phyloP scores from a whole-genome alignment of 1,140 invertebrate species.

The Heliothis virescens region DNA sequence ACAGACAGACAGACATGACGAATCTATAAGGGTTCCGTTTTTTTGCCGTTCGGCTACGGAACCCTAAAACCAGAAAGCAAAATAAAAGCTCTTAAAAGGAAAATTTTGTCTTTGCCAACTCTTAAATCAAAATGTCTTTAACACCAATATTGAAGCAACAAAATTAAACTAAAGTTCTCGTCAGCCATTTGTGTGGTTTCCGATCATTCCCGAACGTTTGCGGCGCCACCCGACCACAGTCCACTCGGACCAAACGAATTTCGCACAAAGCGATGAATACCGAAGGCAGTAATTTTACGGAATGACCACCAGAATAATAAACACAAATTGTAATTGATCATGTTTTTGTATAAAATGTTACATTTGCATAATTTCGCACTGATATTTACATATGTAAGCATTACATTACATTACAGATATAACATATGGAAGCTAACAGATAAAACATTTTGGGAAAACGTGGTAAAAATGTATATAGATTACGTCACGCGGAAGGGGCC shows the following conservation, averaged over 20 bases:
- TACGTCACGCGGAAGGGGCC: not conserved
- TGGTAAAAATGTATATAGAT: not conserved
- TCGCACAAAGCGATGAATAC: slow-evolving; percentile 26
- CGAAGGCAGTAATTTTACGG: slow-evolving; percentile 17
- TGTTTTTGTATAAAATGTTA: slow-evolving; percentile 20
- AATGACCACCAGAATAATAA: slow-evolving; percentile 24
- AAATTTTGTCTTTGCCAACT: too few relatives aligned
- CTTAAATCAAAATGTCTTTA: too few relatives aligned
- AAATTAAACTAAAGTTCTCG: too few relatives aligned
- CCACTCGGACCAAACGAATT: slow-evolving; percentile 5
- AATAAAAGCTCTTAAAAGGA: too few relatives aligned
- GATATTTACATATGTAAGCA: slow-evolving; percentile 8
- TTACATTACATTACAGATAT: too few relatives aligned
- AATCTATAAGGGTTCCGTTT: too few relatives aligned
- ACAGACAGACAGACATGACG: too few relatives aligned
- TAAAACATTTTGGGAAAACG: not conserved
- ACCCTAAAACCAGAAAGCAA: too few relatives aligned
- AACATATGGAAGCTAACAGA: not conserved
- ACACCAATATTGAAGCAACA: too few relatives aligned
- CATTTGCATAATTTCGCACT: slow-evolving; percentile 22
- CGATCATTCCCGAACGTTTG: not conserved
- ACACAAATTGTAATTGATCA: slow-evolving; percentile 31
- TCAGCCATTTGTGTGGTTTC: not conserved
- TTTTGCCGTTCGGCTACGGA: too few relatives aligned
- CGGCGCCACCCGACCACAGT: not conserved